A percentile compares a stretch with the other conserved stretches of the same genome.
These are phyloP conservation scores for Anableps anableps DNA, from an alignment of 2,797 vertebrate genomes.

Conservation along the genomic window DNA sequence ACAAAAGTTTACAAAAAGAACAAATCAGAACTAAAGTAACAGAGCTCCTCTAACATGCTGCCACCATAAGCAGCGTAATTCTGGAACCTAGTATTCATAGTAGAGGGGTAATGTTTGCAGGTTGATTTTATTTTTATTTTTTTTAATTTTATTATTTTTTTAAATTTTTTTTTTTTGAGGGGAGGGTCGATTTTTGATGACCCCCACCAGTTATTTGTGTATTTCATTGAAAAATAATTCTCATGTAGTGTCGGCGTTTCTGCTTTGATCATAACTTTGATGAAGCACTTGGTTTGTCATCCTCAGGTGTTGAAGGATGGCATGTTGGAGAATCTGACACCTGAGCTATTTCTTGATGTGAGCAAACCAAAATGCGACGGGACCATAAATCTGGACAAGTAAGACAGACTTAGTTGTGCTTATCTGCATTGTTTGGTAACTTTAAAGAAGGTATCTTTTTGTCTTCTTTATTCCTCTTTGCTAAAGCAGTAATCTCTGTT, in stretches of 20 bases:
- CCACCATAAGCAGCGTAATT: background rate
- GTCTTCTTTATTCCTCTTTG: background rate
- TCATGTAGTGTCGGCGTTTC: background rate
- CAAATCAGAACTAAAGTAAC: background rate
- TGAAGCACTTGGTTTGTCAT: constrained; percentile 1
- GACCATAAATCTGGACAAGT: constrained; percentile 92
- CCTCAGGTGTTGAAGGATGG: constrained; percentile 92
- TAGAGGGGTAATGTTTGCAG: background rate
- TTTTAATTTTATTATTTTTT: too few species aligned
- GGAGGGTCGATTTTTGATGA: background rate
- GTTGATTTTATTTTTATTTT: too few species aligned
- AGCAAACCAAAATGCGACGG: constrained; percentile 92
- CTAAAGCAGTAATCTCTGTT: background rate
- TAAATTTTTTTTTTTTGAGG: background rate
- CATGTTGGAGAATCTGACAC: constrained; percentile 93
- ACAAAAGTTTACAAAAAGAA: background rate
- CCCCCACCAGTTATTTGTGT: background rate
- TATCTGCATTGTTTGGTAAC: background rate
- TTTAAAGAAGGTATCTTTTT: background rate
- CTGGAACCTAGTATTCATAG: background rate
- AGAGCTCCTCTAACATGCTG: background rate
- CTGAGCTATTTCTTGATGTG: constrained; percentile 88
- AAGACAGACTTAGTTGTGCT: constrained; percentile 20
- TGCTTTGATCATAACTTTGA: background rate
- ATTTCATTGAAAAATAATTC: background rate